Evolutionary conservation across 1,140 invertebrate genomes (phyloP).

Genomic region (Drosophila setifemur): DNA sequence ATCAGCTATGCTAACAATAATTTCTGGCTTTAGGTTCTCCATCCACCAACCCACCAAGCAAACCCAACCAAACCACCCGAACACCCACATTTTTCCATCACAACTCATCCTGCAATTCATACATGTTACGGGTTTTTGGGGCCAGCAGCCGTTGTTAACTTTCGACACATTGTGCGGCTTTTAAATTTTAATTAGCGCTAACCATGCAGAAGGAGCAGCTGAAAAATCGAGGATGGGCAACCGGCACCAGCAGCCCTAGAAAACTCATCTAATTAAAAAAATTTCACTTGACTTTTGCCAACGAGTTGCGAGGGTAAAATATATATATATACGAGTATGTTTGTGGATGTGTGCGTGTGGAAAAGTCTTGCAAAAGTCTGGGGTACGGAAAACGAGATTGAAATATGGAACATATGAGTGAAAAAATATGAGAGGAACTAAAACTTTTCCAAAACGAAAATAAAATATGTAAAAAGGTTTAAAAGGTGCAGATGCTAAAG

Average conservation of each 20-base stretch:
- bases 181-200: conserved; percentile 80
- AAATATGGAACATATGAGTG: not conserved
- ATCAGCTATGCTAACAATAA: conserved; percentile 75
- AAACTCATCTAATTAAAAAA: conserved; percentile 72
- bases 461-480: not conserved
- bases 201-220: conserved; percentile 47
- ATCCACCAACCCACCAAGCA: not conserved
- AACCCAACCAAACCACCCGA: not conserved
- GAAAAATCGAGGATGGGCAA: not conserved
- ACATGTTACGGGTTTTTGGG: conserved; percentile 24
- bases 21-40: conserved; percentile 53
- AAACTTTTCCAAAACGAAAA: not conserved
- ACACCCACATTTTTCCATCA: not conserved
- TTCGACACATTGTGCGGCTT: conserved; percentile 79
- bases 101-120: conserved; percentile 37
- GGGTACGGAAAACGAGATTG: not conserved
- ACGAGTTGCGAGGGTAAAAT: conserved; percentile 14
- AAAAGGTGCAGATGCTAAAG: not conserved
- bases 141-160: conserved; percentile 65
- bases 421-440: conserved; percentile 1
- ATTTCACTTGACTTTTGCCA: conserved; percentile 43
- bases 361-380: conserved; percentile 2
- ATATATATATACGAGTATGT: too few species aligned
- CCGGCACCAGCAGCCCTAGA: conserved; percentile 41
- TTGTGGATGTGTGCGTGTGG: too few species aligned